A percentile compares a stretch with the other conserved stretches of the same genome.
phyloP scores from a whole-genome alignment of 2,113 vertebrate genomes.

The Empidonax alnorum region DNA sequence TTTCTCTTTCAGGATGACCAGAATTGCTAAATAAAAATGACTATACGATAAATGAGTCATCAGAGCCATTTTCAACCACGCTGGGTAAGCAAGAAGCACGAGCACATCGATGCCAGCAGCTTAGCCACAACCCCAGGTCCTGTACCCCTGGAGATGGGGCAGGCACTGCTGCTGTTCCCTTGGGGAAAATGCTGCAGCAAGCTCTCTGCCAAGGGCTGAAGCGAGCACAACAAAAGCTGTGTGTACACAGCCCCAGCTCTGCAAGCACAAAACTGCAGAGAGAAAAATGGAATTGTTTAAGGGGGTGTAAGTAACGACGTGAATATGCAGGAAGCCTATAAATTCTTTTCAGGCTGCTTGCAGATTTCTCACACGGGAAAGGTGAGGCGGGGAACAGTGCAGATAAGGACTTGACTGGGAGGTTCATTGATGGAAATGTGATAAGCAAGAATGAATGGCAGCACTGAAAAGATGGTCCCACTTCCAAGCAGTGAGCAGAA shows the following conservation, averaged over 20 bases:
- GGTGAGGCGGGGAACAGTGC: background rate
- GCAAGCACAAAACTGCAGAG: background rate
- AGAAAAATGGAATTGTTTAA: background rate
- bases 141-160: background rate
- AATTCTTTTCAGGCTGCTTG: background rate
- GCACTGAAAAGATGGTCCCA: background rate
- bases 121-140: background rate
- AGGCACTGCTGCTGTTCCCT: background rate
- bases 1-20: background rate
- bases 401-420: background rate
- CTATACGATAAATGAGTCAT: background rate
- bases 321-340: background rate
- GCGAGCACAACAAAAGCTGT: background rate
- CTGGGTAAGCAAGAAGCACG: background rate
- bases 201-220: background rate
- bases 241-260: background rate
- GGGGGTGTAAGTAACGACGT: background rate
- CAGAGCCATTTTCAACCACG: background rate
- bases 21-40: background rate
- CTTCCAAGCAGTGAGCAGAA: background rate
- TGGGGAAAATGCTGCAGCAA: background rate
- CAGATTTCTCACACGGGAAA: background rate
- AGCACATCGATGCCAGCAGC: rapidly evolving
- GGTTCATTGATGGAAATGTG: background rate
- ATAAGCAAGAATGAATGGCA: background rate